These are phyloP conservation scores for Thymelicus sylvestris DNA, from an alignment of 2,888 invertebrate genomes.

Conservation along the genomic window DNA sequence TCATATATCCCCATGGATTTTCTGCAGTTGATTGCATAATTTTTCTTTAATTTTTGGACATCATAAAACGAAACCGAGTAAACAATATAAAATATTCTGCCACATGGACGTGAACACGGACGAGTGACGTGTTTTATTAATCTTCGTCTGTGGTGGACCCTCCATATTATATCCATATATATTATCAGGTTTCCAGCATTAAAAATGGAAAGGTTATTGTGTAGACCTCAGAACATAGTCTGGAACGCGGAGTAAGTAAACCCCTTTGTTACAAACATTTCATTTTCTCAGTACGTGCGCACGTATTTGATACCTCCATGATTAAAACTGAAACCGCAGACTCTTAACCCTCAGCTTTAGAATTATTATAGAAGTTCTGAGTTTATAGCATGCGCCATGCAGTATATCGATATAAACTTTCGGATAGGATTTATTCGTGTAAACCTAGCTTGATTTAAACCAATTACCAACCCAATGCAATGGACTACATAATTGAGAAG, in stretches of 20 bases:
- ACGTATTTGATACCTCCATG: too few relatives aligned
- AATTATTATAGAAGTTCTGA: neutral
- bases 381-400: neutral
- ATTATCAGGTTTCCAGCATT: neutral
- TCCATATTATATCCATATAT: neutral
- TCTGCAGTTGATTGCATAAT: too few relatives aligned
- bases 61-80: neutral
- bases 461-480: too few relatives aligned
- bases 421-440: neutral
- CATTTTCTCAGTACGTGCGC: neutral
- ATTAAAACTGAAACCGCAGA: too few relatives aligned
- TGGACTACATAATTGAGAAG: neutral
- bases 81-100: neutral
- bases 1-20: too few relatives aligned
- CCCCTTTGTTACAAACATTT: neutral
- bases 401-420: too few relatives aligned
- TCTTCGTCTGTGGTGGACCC: neutral
- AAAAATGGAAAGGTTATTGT: neutral
- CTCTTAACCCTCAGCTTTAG: neutral
- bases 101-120: neutral
- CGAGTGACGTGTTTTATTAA: neutral
- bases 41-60: neutral
- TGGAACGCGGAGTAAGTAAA: neutral
- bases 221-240: neutral
- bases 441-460: neutral